These are phyloP conservation scores for Clitarchus hookeri DNA, from an alignment of 2,888 invertebrate genomes.

Conservation along the genomic window DNA sequence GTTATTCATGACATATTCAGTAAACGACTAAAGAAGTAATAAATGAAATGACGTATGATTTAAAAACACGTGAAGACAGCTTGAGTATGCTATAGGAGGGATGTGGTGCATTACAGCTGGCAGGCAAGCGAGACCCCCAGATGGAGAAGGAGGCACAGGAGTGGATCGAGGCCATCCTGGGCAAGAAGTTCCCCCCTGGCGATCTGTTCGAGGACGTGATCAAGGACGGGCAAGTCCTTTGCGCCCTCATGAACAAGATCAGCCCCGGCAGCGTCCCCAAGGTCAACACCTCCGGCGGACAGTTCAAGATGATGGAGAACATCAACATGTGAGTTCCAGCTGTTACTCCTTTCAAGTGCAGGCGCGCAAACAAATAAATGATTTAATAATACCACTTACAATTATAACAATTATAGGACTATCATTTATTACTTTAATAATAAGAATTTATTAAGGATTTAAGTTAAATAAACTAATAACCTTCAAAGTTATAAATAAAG, in stretches of 20 bases:
- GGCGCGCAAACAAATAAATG: too few species aligned
- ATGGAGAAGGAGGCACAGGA: slow-evolving; percentile 87
- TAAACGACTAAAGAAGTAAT: too few species aligned
- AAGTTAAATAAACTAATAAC: too few species aligned
- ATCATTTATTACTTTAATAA: too few species aligned
- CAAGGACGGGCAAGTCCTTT: slow-evolving; percentile 90
- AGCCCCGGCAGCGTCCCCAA: slow-evolving; percentile 86
- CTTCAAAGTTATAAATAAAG: too few species aligned
- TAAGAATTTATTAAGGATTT: too few species aligned
- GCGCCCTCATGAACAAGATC: slow-evolving; percentile 93
- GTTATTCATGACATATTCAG: too few species aligned
- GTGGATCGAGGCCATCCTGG: slow-evolving; percentile 89
- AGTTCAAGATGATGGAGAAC: slow-evolving; percentile 99
- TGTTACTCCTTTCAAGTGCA: not conserved
- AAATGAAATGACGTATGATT: too few species aligned
- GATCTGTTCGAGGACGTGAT: slow-evolving; percentile 86
- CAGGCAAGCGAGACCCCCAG: slow-evolving; percentile 78
- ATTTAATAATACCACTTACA: too few species aligned
- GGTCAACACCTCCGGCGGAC: slow-evolving; percentile 92
- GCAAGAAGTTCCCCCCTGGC: slow-evolving; percentile 83
- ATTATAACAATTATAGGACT: too few species aligned
- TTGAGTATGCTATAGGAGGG: too few species aligned
- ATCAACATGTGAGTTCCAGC: slow-evolving; percentile 78
- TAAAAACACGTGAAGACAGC: too few species aligned
- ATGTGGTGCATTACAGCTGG: slow-evolving; percentile 62